A percentile compares a stretch with the other conserved stretches of the same genome.
phyloP scores from a whole-genome alignment of 35 echinoderm and acorn worm genomes.

The Heliocidaris erythrogramma region DNA sequence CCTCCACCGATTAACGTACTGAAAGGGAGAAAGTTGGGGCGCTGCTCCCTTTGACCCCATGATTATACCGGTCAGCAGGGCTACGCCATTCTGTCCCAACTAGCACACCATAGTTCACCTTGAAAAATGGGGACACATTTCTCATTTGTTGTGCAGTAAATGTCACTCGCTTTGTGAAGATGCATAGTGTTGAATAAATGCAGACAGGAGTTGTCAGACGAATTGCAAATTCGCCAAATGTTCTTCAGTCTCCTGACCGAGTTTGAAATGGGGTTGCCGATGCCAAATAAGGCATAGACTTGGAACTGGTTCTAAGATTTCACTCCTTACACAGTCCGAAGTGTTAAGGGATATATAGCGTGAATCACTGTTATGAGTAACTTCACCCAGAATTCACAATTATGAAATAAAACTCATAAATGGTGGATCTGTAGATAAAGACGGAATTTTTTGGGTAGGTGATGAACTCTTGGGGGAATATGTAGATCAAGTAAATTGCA shows the following conservation, averaged over 20 bases:
- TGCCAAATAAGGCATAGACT: slow-evolving; percentile 4
- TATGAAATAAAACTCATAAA: too few species aligned
- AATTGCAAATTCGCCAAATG: not conserved
- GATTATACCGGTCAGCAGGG: too few species aligned
- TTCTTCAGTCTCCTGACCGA: not conserved
- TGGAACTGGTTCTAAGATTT: not conserved
- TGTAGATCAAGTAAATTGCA: too few species aligned
- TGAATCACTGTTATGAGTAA: not conserved
- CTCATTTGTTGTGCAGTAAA: not conserved
- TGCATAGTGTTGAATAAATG: not conserved
- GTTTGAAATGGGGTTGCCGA: not conserved
- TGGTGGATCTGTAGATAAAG: too few species aligned
- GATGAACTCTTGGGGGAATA: too few species aligned
- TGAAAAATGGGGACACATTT: too few species aligned
- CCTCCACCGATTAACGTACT: too few species aligned
- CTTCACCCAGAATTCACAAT: not conserved
- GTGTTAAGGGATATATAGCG: not conserved
- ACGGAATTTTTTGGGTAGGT: too few species aligned
- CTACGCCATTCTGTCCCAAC: too few species aligned
- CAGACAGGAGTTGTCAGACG: not conserved
- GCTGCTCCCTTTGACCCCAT: too few species aligned
- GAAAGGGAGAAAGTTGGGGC: too few species aligned
- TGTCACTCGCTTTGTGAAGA: not conserved
- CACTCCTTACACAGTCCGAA: not conserved
- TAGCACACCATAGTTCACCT: too few species aligned